Base-by-base conservation (phyloP, 2,113 vertebrate genomes). In the Macquaria australasica region DNA sequence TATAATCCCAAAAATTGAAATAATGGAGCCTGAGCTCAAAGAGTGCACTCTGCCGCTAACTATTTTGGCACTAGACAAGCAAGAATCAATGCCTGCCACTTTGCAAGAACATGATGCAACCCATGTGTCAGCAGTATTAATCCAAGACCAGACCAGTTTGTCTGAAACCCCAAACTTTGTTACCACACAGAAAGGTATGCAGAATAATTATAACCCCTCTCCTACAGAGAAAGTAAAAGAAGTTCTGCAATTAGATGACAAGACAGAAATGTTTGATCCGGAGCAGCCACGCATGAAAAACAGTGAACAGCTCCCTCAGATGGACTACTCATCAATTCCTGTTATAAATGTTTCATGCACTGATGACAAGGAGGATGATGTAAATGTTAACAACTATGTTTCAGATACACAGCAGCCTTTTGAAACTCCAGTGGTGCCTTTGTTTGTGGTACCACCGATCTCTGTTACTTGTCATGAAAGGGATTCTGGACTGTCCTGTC, bases 281-380 rank as follows among this genome's bases (percentile, higher is more conserved):
- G 79, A 77, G 58, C 63, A 82, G 45, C 18, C 73, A 58, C 21
- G n/a, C 0, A 31, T 25, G 21, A 43, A 68, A 39, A 80, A 6
- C 51, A 81, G 11, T 50, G 75, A 88, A 48, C 25, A 43, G 55
- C 81, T 81, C 31, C 82, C 83, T 78, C 88, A 83, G 28, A 81
- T 79, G 59, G 82, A 88, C n/a, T 76, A 25, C 37, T 23, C 63
- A 55, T 64, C 64, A 60, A 88, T 95, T 86, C 95, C 95, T 73
- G 73, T 90, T 64, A 93, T 95, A 79, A 95, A 81, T 81, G 79
- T 95, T 66, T 94, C 86, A 34, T 88, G 83, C 76, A 84, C 82
- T 18, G 93, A 94, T 71, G 89, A 94, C 51, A 83, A 87, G 48
- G 48, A 88, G 74, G 70, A 56, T 2, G 66, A 75, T 50, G 14